Evolutionary conservation across 2,888 invertebrate species (phyloP).

Genomic region (Rotaria magnacalcarata): DNA sequence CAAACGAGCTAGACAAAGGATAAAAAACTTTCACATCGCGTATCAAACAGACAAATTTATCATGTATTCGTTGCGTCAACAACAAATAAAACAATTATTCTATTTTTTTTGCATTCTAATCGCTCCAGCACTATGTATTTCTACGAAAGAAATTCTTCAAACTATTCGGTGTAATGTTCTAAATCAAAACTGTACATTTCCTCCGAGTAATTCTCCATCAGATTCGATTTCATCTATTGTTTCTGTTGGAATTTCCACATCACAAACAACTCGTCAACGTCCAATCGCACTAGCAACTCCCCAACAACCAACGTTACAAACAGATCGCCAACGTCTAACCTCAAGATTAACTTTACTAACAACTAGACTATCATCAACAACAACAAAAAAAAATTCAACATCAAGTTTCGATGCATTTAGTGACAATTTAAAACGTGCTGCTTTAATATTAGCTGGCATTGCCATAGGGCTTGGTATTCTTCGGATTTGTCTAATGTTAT

Average conservation of each 20-base stretch:
- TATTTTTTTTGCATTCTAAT: neutral
- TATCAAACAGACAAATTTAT: neutral
- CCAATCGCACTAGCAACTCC: neutral
- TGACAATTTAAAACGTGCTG: constrained; percentile 7
- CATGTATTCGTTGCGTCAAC: neutral
- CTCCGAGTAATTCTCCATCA: neutral
- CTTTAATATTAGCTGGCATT: constrained; percentile 29
- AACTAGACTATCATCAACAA: neutral
- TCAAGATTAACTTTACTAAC: neutral
- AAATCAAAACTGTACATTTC: neutral
- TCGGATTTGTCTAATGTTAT: constrained; percentile 32
- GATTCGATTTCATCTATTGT: neutral
- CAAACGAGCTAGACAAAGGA: neutral
- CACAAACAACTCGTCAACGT: neutral
- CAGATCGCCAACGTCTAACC: neutral
- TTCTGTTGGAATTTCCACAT: neutral
- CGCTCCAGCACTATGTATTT: neutral
- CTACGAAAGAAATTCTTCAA: neutral
- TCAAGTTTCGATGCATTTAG: neutral
- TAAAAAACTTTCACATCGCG: neutral
- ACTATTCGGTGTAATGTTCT: neutral
- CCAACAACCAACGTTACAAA: too few relatives aligned
- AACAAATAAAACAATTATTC: neutral
- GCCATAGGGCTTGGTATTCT: neutral
- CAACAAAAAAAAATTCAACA: neutral